Conservation (phyloP, 2,113 vertebrate genomes). For the Tachycineta bicolor region DNA sequence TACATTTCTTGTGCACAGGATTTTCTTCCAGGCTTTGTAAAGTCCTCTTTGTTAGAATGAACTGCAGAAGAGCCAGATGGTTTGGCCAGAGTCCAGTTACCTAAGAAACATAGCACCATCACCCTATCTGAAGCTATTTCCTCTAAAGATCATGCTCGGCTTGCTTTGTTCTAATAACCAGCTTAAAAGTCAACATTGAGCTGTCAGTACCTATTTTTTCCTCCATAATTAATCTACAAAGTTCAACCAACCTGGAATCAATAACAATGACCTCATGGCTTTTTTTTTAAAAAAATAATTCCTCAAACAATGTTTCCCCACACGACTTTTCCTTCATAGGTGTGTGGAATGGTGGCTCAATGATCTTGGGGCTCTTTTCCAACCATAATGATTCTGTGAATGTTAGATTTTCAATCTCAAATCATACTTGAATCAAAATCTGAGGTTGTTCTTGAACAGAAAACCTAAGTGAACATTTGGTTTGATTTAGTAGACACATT, state of each 20-base stretch:
- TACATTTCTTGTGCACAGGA: not conserved
- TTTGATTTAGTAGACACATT: not conserved
- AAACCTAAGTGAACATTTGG: not conserved
- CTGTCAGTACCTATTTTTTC: slow-evolving; percentile 13
- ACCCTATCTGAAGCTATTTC: slow-evolving; percentile 53
- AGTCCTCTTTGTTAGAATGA: slow-evolving; percentile 60
- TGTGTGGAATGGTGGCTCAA: not conserved
- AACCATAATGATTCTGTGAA: not conserved
- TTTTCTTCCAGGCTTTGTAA: slow-evolving; percentile 44
- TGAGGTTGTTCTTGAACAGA: not conserved
- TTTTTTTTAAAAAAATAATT: not conserved
- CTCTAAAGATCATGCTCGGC: slow-evolving; percentile 18
- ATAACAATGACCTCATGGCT: not conserved
- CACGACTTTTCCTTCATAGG: not conserved
- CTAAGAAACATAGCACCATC: slow-evolving; percentile 30
- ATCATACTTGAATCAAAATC: not conserved
- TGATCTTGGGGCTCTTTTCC: not conserved
- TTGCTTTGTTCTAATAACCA: slow-evolving; percentile 45
- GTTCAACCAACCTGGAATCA: slow-evolving; percentile 15
- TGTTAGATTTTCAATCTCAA: not conserved
- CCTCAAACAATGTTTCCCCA: not conserved
- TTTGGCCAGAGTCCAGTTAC: slow-evolving; percentile 52
- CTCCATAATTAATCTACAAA: slow-evolving; percentile 29
- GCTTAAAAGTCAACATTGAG: slow-evolving; percentile 42
- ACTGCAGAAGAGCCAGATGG: slow-evolving; percentile 63